Evolutionary conservation across 2,113 vertebrate species (phyloP).

Genomic region (Promerops cafer): DNA sequence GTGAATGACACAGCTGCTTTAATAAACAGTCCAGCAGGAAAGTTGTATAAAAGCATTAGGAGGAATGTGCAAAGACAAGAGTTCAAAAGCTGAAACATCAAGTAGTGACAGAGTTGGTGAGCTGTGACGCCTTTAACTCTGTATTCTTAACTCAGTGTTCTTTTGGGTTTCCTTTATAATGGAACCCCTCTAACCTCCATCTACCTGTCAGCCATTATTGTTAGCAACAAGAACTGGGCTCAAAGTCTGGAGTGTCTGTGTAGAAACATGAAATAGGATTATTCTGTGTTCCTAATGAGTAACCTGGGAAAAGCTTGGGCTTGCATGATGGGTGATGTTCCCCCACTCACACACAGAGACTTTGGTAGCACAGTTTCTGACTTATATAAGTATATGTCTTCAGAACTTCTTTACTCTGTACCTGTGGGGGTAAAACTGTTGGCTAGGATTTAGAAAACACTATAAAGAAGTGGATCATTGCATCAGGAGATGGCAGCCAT

Average conservation of each 20-base stretch:
- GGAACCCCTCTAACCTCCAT: background rate
- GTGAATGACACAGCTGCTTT: background rate
- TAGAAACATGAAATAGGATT: background rate
- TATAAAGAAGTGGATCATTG: background rate
- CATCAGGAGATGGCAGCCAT: background rate
- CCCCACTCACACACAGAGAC: background rate
- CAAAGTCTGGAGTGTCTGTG: background rate
- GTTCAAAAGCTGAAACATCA: background rate
- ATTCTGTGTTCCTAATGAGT: background rate
- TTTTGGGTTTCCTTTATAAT: background rate
- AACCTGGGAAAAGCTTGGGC: background rate
- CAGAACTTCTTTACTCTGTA: background rate
- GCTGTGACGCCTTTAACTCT: slow-evolving; percentile 7
- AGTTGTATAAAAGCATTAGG: background rate
- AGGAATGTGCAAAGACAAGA: background rate
- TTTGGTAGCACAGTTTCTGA: background rate
- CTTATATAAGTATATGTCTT: background rate
- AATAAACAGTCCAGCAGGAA: background rate
- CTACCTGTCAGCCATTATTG: background rate
- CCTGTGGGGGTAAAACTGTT: background rate
- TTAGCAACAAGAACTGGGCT: background rate
- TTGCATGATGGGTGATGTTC: background rate
- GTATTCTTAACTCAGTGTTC: background rate
- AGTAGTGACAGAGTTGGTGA: background rate
- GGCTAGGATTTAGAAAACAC: background rate